Conservation (phyloP, 2,797 vertebrate genomes). For the Clarias fuscus region DNA sequence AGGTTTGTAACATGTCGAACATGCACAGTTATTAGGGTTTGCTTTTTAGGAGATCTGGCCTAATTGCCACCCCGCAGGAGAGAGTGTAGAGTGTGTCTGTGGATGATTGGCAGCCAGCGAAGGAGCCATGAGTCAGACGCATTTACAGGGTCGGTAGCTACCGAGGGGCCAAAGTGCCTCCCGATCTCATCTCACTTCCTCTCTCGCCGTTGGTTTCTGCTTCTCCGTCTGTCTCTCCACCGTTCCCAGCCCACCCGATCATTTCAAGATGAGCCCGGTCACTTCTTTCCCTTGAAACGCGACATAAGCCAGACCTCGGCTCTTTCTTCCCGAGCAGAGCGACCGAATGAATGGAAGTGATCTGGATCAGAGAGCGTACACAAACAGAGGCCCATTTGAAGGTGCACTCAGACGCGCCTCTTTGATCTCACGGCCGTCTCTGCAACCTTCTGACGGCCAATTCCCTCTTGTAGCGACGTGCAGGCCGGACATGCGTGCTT, state of each 20-base stretch:
- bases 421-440: constrained; percentile 49
- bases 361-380: constrained; percentile 65
- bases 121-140: constrained; percentile 64
- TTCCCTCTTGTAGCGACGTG: constrained; percentile 13
- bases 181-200: constrained; percentile 48
- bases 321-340: constrained; percentile 54
- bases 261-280: constrained; percentile 77
- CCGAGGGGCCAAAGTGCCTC: constrained; percentile 57
- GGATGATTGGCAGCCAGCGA: constrained; percentile 74
- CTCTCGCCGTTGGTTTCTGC: background rate
- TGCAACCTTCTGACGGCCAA: constrained; percentile 30
- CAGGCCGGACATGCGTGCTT: constrained; percentile 29
- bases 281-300: constrained; percentile 65
- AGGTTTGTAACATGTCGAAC: constrained; percentile 10
- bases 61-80: constrained; percentile 50
- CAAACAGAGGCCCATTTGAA: constrained; percentile 63
- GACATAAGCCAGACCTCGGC: constrained; percentile 74
- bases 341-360: constrained; percentile 56
- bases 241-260: constrained; percentile 60
- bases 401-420: constrained; percentile 35
- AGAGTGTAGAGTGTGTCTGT: background rate
- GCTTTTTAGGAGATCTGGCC: constrained; percentile 51
- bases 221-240: constrained; percentile 47
- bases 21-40: constrained; percentile 37
- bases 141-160: constrained; percentile 56